Evolutionary conservation across 2,113 vertebrate species (phyloP), one percentile per base, ranked within the genome.

Genomic region (Panthera tigris): DNA sequence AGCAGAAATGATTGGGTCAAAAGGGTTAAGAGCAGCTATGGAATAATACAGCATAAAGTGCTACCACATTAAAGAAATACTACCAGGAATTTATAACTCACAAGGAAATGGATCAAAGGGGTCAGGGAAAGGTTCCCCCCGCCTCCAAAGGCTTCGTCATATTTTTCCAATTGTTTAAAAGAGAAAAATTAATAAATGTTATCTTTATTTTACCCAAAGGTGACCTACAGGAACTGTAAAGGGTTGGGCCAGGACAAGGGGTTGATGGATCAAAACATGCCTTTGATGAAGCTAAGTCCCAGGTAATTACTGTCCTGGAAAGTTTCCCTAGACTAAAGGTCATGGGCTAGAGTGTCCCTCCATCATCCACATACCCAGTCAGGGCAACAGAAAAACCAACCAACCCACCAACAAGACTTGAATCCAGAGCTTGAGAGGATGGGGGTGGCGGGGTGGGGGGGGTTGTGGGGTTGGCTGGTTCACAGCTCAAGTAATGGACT

Each of bases 131-230:
- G 31, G 48, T 33, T 9, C 3, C 15, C 4, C 14, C 31, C 15
- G 19, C 16, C 45, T 16, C 36, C 73, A 76, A 96, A 96, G 91
- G 25, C 31, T 91, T 96, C 73, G 94, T 97, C 87, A 89, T 92
- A 83, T 97, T 98, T 98, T 97, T 96, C 97, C 87, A 98, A 96
- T 95, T 97, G 94, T 96, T 97, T 68, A 52, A 98, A 97, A 97
- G 87, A 94, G 74, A 98, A 95, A 95, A 97, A 95, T 90, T 93
- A 97, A 96, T 96, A 84, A 97, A 84, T 74, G 97, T 98, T 97
- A 98, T 98, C 97, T 98, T 98, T 97, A 97, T 97, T 96, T 97
- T 97, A 92, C 78, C 84, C 92, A 95, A 97, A 96, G 90, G 92
- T 96, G 89, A 92, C 85, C 97, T 92, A 96, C 95, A 96, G 97